These are phyloP conservation scores for Trachelus troglodyta DNA, from an alignment of 2,888 invertebrate species.

Conservation along the genomic window DNA sequence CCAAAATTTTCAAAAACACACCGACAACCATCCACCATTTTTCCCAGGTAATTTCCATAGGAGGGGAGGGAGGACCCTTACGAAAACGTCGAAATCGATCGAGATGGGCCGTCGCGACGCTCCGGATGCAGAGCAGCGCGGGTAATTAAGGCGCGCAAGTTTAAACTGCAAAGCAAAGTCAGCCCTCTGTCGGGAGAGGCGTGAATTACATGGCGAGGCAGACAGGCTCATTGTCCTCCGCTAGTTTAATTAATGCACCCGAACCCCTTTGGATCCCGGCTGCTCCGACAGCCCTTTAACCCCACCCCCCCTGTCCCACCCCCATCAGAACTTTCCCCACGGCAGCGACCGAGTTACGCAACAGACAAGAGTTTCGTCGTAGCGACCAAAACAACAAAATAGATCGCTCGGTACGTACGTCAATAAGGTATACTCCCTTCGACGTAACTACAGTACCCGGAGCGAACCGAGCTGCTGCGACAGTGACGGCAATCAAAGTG, in stretches of 20 bases:
- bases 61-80: neutral
- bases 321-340: neutral
- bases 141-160: conserved; percentile 36
- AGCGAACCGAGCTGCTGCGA: neutral
- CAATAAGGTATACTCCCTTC: neutral
- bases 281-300: conserved; percentile 34
- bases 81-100: neutral
- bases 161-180: conserved; percentile 53
- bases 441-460: neutral
- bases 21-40: no score
- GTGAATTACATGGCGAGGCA: conserved; percentile 55
- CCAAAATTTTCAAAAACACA: no score
- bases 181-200: conserved; percentile 44
- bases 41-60: neutral
- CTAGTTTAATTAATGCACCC: conserved; percentile 66
- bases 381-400: neutral
- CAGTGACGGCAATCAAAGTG: no score
- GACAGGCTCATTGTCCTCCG: conserved; percentile 64
- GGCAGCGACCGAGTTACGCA: neutral
- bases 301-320: conserved; percentile 19
- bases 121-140: conserved; percentile 21
- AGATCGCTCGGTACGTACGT: neutral
- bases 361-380: neutral
- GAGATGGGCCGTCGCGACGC: neutral
- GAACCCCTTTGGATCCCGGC: conserved; percentile 29